These are phyloP conservation scores for Parelbella ahira DNA, from an alignment of 2,888 invertebrate species.

Conservation along the genomic window DNA sequence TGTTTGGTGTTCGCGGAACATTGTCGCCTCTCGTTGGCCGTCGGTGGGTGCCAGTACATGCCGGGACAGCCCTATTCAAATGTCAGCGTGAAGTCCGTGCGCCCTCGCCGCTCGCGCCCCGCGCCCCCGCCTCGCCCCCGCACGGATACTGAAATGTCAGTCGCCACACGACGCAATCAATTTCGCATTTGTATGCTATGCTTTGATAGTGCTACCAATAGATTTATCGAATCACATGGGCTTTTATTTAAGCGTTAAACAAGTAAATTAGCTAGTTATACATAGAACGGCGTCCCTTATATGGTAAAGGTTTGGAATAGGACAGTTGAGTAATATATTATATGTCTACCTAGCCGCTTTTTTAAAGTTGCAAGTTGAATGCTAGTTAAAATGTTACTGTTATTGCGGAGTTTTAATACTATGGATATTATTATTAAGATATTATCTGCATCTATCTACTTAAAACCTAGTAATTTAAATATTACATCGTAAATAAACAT, in stretches of 20 bases:
- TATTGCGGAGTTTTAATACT: too few relatives aligned
- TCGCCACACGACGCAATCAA: slow-evolving; percentile 78
- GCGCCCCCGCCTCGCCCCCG: slow-evolving; percentile 32
- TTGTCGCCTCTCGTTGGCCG: slow-evolving; percentile 74
- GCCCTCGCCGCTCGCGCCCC: too few relatives aligned
- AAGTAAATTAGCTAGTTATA: slow-evolving; percentile 8
- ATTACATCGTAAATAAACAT: too few relatives aligned
- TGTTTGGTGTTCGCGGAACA: slow-evolving; percentile 70
- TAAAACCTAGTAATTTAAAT: too few relatives aligned
- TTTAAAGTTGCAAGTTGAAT: too few relatives aligned
- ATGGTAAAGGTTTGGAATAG: too few relatives aligned
- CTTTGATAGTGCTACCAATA: slow-evolving; percentile 64
- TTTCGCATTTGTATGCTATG: slow-evolving; percentile 77
- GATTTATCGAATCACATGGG: slow-evolving; percentile 57
- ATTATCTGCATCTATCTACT: too few relatives aligned
- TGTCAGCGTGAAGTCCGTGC: slow-evolving; percentile 67
- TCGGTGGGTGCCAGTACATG: slow-evolving; percentile 75
- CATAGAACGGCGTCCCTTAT: too few relatives aligned
- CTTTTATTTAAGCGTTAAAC: slow-evolving; percentile 13
- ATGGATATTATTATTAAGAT: too few relatives aligned
- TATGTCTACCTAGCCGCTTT: too few relatives aligned
- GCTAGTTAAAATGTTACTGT: too few relatives aligned
- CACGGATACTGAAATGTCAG: slow-evolving; percentile 73
- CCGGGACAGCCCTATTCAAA: slow-evolving; percentile 78
- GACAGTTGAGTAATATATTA: too few relatives aligned